Conservation (phyloP, 2,888 invertebrate species). For the Leucoma salicis region DNA sequence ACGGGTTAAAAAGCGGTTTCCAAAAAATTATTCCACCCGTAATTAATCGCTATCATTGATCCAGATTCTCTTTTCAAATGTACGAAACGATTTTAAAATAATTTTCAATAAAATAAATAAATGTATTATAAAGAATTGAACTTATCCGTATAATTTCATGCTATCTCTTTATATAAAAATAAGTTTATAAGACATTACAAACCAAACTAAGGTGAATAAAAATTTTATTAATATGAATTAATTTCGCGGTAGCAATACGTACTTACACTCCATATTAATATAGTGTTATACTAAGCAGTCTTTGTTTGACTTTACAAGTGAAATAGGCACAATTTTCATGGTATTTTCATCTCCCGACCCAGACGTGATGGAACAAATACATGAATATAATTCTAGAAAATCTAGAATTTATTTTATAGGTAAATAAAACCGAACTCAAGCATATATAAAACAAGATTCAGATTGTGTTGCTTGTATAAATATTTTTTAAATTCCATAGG, state of each 20-base stretch:
- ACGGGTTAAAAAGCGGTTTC: slow-evolving; percentile 55
- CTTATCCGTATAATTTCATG: slow-evolving; percentile 29
- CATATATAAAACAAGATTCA: slow-evolving; percentile 53
- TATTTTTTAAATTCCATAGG: slow-evolving; percentile 75
- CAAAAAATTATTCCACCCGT: slow-evolving; percentile 23
- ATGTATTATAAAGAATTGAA: no score
- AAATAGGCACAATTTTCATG: slow-evolving; percentile 70
- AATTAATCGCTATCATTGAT: slow-evolving; percentile 45
- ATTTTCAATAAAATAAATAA: no score
- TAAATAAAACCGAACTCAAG: slow-evolving; percentile 59
- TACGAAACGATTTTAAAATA: no score
- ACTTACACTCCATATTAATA: slow-evolving; percentile 57
- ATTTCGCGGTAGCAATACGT: slow-evolving; percentile 60
- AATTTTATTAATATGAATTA: no score
- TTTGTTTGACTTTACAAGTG: slow-evolving; percentile 54
- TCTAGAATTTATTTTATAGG: slow-evolving; percentile 53
- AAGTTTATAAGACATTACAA: slow-evolving; percentile 59
- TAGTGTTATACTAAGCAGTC: slow-evolving; percentile 63
- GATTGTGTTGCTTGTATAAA: slow-evolving; percentile 56
- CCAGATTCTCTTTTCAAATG: slow-evolving; percentile 21
- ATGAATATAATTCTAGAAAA: slow-evolving; percentile 77
- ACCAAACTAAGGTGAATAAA: slow-evolving; percentile 68
- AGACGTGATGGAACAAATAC: slow-evolving; percentile 77
- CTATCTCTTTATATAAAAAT: slow-evolving; percentile 39
- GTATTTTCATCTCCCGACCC: slow-evolving; percentile 75